A percentile compares a stretch with the other conserved stretches of the same genome.
phyloP scores from a whole-genome alignment of 2,888 invertebrate species.

The Leptinotarsa peninsularis region DNA sequence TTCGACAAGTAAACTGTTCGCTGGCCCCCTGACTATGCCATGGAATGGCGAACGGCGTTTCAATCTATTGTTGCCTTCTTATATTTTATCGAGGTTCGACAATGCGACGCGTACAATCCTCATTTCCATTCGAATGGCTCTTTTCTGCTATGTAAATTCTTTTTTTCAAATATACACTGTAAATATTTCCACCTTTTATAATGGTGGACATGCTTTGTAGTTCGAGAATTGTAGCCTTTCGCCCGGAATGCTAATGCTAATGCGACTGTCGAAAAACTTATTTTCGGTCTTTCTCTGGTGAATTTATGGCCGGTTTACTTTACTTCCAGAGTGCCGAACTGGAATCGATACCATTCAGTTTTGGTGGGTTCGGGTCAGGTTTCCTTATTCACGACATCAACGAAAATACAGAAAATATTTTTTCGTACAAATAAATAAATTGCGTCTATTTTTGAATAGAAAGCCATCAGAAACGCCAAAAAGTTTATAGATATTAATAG shows the following conservation, averaged over 20 bases:
- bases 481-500: no score
- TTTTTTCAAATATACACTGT: conserved; percentile 63
- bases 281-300: conserved; percentile 22
- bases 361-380: background rate
- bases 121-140: conserved; percentile 67
- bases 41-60: conserved; percentile 50
- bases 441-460: no score
- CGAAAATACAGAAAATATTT: background rate
- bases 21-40: background rate
- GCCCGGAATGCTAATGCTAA: conserved; percentile 52
- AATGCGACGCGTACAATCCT: conserved; percentile 62
- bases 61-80: conserved; percentile 61
- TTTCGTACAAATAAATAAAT: no score
- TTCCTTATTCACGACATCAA: background rate
- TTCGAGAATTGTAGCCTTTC: conserved; percentile 54
- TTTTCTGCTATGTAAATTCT: conserved; percentile 66
- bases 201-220: conserved; percentile 60
- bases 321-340: background rate
- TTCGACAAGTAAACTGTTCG: background rate
- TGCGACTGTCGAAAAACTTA: conserved; percentile 34
- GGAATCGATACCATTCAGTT: conserved; percentile 3
- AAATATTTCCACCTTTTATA: conserved; percentile 65
- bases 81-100: conserved; percentile 67
- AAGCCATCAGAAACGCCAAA: no score
- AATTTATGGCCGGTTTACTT: conserved; percentile 13